phyloP scores from a whole-genome alignment of 2,888 invertebrate genomes.

The Orthosia gracilis region DNA sequence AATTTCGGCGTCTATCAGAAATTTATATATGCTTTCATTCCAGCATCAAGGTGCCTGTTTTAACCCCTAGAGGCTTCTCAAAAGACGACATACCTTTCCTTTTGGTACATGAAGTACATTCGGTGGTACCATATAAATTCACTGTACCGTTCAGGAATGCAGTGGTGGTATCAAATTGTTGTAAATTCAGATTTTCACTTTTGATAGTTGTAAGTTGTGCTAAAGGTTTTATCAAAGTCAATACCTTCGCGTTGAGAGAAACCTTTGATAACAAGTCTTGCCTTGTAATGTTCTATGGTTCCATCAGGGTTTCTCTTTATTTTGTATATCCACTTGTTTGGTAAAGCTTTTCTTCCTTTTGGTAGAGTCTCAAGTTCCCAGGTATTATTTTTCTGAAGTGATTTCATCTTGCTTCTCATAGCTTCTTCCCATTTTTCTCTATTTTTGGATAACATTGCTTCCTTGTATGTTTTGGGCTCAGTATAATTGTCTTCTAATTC shows the following conservation, averaged over 20 bases:
- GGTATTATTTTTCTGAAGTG: slow-evolving; percentile 1
- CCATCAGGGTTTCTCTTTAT: not conserved
- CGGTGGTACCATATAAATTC: not conserved
- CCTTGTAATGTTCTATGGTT: not conserved
- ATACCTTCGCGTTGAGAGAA: not conserved
- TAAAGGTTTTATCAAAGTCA: not conserved
- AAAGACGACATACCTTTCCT: not conserved
- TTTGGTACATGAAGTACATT: not conserved
- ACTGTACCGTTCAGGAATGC: not conserved
- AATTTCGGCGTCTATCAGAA: not conserved
- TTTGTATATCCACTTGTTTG: not conserved
- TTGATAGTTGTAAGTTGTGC: not conserved
- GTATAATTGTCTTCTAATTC: no score
- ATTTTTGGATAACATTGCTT: no score
- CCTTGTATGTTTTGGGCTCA: no score
- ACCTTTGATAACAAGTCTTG: not conserved
- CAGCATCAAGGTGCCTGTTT: not conserved
- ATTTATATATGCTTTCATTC: not conserved
- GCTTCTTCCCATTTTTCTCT: no score
- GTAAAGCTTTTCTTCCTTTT: not conserved
- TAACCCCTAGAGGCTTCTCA: not conserved
- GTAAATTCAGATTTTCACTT: no score
- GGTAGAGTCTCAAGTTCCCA: not conserved
- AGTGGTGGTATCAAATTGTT: no score
- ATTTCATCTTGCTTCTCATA: not conserved